These are phyloP conservation scores for Microchrysa polita DNA, from an alignment of 2,888 invertebrate species.

Conservation along the genomic window DNA sequence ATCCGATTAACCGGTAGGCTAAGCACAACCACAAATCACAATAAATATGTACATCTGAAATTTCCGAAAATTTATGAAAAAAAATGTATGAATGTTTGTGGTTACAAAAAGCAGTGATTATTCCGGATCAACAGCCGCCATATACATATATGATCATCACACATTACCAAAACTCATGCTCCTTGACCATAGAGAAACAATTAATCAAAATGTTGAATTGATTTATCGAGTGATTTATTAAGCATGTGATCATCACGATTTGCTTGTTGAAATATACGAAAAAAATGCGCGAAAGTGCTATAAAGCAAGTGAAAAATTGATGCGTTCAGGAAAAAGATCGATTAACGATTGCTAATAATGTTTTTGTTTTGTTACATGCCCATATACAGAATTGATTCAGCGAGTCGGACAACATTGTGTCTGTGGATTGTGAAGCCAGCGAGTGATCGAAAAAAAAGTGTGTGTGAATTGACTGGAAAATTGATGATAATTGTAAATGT, in stretches of 20 bases:
- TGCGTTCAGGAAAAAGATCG: slow-evolving; percentile 23
- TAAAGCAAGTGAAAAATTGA: slow-evolving; percentile 15
- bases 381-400: slow-evolving; percentile 28
- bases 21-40: neutral
- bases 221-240: slow-evolving; percentile 37
- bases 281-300: neutral
- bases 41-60: neutral
- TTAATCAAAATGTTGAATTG: slow-evolving; percentile 20
- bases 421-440: neutral
- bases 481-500: too few relatives aligned
- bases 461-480: too few relatives aligned
- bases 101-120: neutral
- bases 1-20: too few relatives aligned
- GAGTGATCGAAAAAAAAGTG: too few relatives aligned
- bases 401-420: slow-evolving; percentile 13
- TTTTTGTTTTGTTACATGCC: slow-evolving; percentile 27
- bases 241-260: slow-evolving; percentile 40
- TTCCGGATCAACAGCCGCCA: slow-evolving; percentile 6
- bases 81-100: neutral
- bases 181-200: slow-evolving; percentile 6
- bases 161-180: neutral
- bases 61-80: neutral
- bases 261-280: slow-evolving; percentile 15
- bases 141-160: slow-evolving; percentile 26
- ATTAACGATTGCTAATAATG: slow-evolving; percentile 11